These are phyloP conservation scores for Dugesia japonica DNA, from an alignment of 2,888 invertebrate species.

Conservation along the genomic window DNA sequence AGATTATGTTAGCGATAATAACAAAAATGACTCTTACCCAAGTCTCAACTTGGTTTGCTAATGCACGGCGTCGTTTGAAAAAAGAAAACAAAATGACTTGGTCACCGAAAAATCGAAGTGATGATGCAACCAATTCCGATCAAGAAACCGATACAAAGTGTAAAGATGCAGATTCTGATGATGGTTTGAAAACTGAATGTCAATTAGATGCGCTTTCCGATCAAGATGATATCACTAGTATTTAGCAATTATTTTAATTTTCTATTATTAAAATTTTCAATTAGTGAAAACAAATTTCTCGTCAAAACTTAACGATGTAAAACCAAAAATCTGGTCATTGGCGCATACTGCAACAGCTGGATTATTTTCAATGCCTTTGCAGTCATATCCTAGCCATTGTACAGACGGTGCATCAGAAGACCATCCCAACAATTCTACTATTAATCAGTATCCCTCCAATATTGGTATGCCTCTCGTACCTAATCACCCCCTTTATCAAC, in stretches of 20 bases:
- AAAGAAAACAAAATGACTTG: constrained; percentile 95
- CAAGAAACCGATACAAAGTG: constrained; percentile 9
- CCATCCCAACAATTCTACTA: neutral
- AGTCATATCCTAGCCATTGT: constrained; percentile 7
- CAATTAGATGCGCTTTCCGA: neutral
- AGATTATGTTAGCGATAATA: constrained; percentile 81
- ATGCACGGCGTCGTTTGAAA: constrained; percentile 74
- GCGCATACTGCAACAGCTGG: constrained; percentile 24
- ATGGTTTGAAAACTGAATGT: neutral
- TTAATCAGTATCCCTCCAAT: neutral
- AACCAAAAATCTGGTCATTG: constrained; percentile 29
- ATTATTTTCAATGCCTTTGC: neutral
- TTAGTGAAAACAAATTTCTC: neutral
- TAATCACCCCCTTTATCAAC: neutral
- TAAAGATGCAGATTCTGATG: constrained; percentile 16
- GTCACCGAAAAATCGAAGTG: constrained; percentile 59
- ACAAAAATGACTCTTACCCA: constrained; percentile 79
- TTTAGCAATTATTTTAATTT: neutral
- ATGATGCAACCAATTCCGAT: constrained; percentile 21
- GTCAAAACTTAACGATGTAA: constrained; percentile 4
- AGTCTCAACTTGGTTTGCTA: constrained; percentile 90
- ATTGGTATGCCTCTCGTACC: neutral
- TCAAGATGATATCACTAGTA: neutral
- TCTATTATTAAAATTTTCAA: neutral
- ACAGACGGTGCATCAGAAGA: neutral